Base-by-base conservation (phyloP, 2,113 vertebrate species). In the Thalassarche chlororhynchos region DNA sequence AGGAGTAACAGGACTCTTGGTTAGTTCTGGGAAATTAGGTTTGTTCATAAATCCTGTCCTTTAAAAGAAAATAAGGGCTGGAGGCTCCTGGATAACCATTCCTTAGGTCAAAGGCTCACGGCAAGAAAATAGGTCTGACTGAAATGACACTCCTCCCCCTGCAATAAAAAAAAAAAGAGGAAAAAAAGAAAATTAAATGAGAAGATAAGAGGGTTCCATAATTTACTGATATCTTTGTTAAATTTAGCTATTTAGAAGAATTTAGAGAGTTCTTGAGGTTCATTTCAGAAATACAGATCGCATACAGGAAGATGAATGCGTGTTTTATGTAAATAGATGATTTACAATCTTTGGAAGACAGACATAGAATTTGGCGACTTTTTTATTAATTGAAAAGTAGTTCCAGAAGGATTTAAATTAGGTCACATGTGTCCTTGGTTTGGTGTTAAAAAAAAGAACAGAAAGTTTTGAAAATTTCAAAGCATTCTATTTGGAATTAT, bases 121-220 rank as follows among this genome's bases (percentile, higher is more conserved):
- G 12, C 9, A 82, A 86, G 11, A 75, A 38, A 60, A 86, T 6
- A 12, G 7, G 3, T 57, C 17, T 76, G 17, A 15, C 8, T 75
- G 23, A 75, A 89, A 55, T 6, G 8, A 44, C 4, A 49, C 1
- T 26, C 12, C 8, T 23, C 0, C 3, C 3, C 1, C 10, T 54
- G 2, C 1, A 69, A 40, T 32, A 6, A 47, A 52, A 68, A 62
- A 38, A 38, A 20, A 8, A 5, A n/a, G 19, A 28, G 14, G 13
- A 20, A 24, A 28, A 60, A 51, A 29, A 17, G 2, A 47, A 82
- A 58, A 69, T 9, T 6, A 71, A 64, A 29, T 34, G 14, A 51
- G n/a, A 66, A 40, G 25, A 32, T 15, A 55, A 46, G 14, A 57
- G 2, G 24, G 64, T 54, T 90, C 8, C 34, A 16, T 54, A 0